Conservation (phyloP, 2,888 invertebrate species). For the Acronicta leporina region DNA sequence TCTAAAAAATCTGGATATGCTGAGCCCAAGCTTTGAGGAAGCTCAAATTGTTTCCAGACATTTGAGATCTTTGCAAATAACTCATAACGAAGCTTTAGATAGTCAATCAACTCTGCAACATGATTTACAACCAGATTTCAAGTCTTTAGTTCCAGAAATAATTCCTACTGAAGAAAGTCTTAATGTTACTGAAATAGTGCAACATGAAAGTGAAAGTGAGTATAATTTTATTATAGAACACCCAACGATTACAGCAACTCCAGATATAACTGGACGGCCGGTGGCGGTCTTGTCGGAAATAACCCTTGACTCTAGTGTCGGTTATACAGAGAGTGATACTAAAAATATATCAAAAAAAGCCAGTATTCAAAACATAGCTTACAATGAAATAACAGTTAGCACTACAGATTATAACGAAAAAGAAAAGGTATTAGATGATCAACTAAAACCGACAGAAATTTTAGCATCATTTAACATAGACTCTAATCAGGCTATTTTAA, state of each 20-base stretch:
- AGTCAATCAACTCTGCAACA: conserved; percentile 73
- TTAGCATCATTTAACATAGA: conserved; percentile 68
- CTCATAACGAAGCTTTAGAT: conserved; percentile 81
- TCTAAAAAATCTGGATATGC: conserved; percentile 65
- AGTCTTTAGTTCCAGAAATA: conserved; percentile 70
- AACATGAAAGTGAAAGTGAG: conserved; percentile 79
- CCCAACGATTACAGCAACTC: conserved; percentile 72
- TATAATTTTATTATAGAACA: conserved; percentile 53
- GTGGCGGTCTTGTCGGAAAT: conserved; percentile 88
- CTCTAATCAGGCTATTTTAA: conserved; percentile 82
- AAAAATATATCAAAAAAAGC: conserved; percentile 76
- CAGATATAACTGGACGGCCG: conserved; percentile 82
- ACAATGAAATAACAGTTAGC: conserved; percentile 86
- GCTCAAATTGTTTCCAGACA: conserved; percentile 72
- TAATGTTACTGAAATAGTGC: conserved; percentile 73
- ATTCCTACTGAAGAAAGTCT: conserved; percentile 68
- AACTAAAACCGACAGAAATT: conserved; percentile 56
- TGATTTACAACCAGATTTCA: conserved; percentile 63
- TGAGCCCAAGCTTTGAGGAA: conserved; percentile 70
- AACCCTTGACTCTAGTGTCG: conserved; percentile 77
- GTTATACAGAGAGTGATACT: conserved; percentile 58
- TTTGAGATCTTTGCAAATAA: conserved; percentile 74
- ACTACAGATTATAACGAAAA: conserved; percentile 89
- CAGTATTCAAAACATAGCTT: conserved; percentile 83
- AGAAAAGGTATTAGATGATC: conserved; percentile 76